Conservation (phyloP, 2,113 vertebrate genomes). For the Ceratotherium simum region DNA sequence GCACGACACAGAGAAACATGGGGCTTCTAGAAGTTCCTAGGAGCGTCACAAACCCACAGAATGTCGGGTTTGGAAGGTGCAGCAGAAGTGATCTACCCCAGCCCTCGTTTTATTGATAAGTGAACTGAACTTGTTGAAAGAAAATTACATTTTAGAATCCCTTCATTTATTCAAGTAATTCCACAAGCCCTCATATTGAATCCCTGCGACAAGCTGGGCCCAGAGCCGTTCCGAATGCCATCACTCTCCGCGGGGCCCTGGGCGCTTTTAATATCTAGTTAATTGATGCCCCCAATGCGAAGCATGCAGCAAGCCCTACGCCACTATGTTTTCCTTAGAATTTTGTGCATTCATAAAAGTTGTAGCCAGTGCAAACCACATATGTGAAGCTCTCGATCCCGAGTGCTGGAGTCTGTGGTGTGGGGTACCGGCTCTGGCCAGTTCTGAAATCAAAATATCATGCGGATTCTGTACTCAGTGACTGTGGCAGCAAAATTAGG, state of each 20-base stretch:
- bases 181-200: fast-evolving
- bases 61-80: fast-evolving
- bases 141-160: background rate
- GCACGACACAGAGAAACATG: fast-evolving
- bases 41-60: too few relatives aligned
- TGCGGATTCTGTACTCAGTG: slow-evolving; percentile 64
- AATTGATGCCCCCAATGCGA: background rate
- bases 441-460: slow-evolving; percentile 60
- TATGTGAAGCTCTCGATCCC: slow-evolving; percentile 49
- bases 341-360: background rate
- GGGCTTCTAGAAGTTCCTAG: background rate
- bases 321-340: background rate
- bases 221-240: background rate
- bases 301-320: background rate
- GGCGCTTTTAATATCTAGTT: background rate
- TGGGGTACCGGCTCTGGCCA: slow-evolving; percentile 63
- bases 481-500: slow-evolving; percentile 72
- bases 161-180: too few relatives aligned
- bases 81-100: fast-evolving
- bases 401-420: slow-evolving; percentile 57
- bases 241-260: background rate
- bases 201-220: fast-evolving
- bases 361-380: slow-evolving; percentile 64
- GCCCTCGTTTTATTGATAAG: fast-evolving
- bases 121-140: too few relatives aligned